Evolutionary conservation across 2,113 vertebrate species (phyloP).

Genomic region (Ahaetulla prasina): DNA sequence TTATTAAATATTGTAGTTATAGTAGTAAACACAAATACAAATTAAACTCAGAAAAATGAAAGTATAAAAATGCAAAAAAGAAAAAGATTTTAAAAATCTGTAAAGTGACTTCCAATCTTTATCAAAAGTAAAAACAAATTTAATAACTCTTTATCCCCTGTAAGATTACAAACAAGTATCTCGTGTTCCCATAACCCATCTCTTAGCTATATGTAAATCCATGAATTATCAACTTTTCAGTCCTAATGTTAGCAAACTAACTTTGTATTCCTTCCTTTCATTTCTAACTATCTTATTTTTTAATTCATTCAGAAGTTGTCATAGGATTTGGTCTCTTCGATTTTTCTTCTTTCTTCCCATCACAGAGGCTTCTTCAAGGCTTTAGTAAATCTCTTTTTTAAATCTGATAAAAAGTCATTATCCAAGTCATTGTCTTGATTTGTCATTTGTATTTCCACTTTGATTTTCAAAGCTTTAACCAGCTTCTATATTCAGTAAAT

Average conservation of each 20-base stretch:
- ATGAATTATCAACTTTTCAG: not conserved
- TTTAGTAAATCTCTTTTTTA: not conserved
- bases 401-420: not conserved
- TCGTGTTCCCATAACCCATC: not conserved
- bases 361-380: not conserved
- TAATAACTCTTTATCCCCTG: not conserved
- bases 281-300: not conserved
- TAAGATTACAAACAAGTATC: not conserved
- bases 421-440: not conserved
- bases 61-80: not conserved
- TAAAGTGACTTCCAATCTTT: not conserved
- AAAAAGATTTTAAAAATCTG: not conserved
- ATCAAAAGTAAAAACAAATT: not conserved
- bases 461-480: not conserved
- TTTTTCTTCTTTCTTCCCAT: not conserved
- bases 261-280: not conserved
- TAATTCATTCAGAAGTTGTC: not conserved
- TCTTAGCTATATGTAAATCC: not conserved
- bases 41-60: not conserved
- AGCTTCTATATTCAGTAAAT: not conserved
- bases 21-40: not conserved
- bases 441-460: not conserved
- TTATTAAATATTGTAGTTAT: not conserved
- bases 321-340: not conserved
- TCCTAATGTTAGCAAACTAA: not conserved